A percentile compares a stretch with the other conserved stretches of the same genome.
Conservation (phyloP, 2,888 invertebrate species). For the Anthoptus insignis region DNA sequence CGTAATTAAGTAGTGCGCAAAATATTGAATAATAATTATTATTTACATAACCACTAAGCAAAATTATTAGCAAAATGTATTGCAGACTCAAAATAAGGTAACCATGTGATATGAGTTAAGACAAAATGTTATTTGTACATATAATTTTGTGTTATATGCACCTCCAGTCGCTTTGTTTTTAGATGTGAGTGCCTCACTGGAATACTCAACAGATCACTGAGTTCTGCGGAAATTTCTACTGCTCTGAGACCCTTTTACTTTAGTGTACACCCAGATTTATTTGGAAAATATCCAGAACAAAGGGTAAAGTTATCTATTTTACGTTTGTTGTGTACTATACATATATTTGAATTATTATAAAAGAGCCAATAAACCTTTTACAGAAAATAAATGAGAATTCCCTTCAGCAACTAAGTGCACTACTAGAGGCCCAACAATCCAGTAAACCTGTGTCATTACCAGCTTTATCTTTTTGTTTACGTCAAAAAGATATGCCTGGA, state of each 20-base stretch:
- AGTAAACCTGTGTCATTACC: conserved; percentile 87
- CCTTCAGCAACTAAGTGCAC: conserved; percentile 94
- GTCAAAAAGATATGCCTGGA: conserved; percentile 88
- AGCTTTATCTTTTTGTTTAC: conserved; percentile 92
- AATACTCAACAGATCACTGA: conserved; percentile 81
- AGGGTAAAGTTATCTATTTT: conserved; percentile 88
- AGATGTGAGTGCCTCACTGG: conserved; percentile 61
- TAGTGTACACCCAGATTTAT: conserved; percentile 98
- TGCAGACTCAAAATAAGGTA: conserved; percentile 76
- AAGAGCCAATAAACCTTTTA: neutral
- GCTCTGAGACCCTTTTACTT: conserved; percentile 98
- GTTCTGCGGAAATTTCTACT: conserved; percentile 95
- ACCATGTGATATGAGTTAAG: conserved; percentile 10
- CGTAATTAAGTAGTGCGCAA: conserved; percentile 53
- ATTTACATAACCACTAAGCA: neutral
- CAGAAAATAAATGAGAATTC: conserved; percentile 97
- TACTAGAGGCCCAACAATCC: conserved; percentile 93
- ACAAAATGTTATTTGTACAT: neutral
- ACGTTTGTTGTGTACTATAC: neutral
- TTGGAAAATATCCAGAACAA: conserved; percentile 96
- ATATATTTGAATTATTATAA: neutral
- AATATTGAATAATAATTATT: conserved; percentile 33
- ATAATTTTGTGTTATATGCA: neutral
- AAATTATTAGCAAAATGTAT: conserved; percentile 65
- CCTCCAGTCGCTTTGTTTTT: conserved; percentile 10